Conservation (phyloP, 2,797 vertebrate species). For the Sebastes glaucus region DNA sequence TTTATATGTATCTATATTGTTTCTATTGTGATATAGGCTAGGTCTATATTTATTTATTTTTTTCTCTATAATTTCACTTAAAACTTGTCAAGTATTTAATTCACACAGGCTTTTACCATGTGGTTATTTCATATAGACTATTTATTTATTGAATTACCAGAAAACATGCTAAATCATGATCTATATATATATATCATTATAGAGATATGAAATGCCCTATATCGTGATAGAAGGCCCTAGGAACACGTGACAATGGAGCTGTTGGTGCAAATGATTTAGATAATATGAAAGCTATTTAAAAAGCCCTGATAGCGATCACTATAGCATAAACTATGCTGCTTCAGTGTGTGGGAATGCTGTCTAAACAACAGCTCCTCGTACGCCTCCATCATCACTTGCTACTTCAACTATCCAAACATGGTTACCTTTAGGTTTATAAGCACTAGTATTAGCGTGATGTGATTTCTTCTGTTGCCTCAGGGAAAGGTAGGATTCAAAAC, state of each 20-base stretch:
- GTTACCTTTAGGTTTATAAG: background rate
- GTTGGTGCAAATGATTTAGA: background rate
- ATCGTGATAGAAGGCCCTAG: too few species aligned
- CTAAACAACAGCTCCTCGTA: background rate
- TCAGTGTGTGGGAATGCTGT: background rate
- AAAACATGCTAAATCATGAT: too few species aligned
- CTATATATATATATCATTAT: too few species aligned
- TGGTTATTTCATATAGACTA: too few species aligned
- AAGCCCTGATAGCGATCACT: background rate
- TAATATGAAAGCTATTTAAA: background rate
- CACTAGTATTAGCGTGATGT: background rate
- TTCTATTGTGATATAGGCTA: too few species aligned
- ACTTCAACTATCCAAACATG: background rate
- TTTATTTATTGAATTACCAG: too few species aligned
- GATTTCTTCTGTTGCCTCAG: conserved; percentile 17
- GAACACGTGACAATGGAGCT: background rate
- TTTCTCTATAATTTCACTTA: too few species aligned
- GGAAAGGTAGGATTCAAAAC: conserved; percentile 19
- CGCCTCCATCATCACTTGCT: background rate
- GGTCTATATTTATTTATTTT: too few species aligned
- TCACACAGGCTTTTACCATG: too few species aligned
- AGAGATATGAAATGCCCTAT: too few species aligned
- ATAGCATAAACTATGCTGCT: background rate
- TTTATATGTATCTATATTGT: too few species aligned
- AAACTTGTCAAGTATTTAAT: too few species aligned